A percentile compares a stretch with the other conserved stretches of the same genome.
These are phyloP conservation scores for Drosophila kanapiae DNA, from an alignment of 1,140 invertebrate species.

Conservation along the genomic window DNA sequence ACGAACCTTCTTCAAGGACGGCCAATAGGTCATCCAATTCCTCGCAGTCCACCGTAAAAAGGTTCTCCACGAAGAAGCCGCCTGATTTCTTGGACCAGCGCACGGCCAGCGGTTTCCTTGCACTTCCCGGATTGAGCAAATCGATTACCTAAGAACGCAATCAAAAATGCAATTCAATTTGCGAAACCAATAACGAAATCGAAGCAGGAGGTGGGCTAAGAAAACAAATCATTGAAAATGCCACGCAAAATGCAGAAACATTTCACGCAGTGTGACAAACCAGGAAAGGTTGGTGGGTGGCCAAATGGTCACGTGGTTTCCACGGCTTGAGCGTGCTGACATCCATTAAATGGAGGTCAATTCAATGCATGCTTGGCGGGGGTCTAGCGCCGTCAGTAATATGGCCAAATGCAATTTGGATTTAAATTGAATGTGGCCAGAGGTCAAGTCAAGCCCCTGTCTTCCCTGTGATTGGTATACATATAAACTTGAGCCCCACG, in stretches of 20 bases:
- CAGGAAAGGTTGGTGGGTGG: not conserved
- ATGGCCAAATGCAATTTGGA: conserved; percentile 50
- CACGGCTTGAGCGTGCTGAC: conserved; percentile 29
- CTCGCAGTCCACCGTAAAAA: conserved; percentile 97
- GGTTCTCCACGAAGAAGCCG: conserved; percentile 98
- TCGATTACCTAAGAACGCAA: conserved; percentile 93
- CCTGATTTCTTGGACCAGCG: conserved; percentile 96
- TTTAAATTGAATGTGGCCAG: conserved; percentile 40
- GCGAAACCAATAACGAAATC: conserved; percentile 63
- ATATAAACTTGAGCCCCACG: not conserved
- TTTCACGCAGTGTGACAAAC: conserved; percentile 53
- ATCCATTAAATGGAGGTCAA: conserved; percentile 67
- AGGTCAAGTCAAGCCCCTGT: conserved; percentile 3
- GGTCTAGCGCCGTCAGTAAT: conserved; percentile 42
- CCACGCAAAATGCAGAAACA: conserved; percentile 60
- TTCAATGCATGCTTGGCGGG: conserved; percentile 56
- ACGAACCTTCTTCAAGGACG: conserved; percentile 96
- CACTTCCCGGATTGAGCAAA: conserved; percentile 94
- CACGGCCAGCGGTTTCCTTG: conserved; percentile 93
- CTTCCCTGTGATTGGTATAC: not conserved
- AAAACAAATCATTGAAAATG: conserved; percentile 77
- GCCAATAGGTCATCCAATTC: conserved; percentile 97
- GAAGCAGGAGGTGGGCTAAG: conserved; percentile 13
- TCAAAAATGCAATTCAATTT: conserved; percentile 75
- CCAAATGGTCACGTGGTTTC: conserved; percentile 1